Conservation (phyloP, 2,888 invertebrate genomes). For the Calameuta idolon region DNA sequence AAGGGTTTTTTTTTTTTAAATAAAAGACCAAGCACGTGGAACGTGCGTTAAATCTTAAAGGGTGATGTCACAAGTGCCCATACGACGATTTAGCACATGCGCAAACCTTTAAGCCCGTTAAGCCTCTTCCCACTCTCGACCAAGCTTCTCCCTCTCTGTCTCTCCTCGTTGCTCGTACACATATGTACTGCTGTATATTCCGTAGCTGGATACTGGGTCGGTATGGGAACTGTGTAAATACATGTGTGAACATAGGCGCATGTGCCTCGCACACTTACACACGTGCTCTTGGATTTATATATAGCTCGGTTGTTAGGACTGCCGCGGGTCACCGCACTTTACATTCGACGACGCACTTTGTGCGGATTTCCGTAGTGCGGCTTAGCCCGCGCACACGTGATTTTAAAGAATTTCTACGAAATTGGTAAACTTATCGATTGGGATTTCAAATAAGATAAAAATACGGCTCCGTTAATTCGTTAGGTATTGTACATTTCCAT, state of each 20-base stretch:
- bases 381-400: background rate
- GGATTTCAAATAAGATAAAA: no score
- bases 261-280: constrained; percentile 2
- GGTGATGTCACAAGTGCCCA: background rate
- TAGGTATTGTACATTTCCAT: background rate
- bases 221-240: background rate
- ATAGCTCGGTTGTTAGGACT: constrained; percentile 7
- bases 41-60: background rate
- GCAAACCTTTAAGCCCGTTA: background rate
- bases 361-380: background rate
- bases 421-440: background rate
- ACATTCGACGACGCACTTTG: constrained; percentile 2
- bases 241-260: constrained; percentile 1
- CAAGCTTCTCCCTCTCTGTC: constrained; percentile 1
- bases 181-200: background rate
- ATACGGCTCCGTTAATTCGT: background rate
- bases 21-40: background rate
- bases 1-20: background rate
- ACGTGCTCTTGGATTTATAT: constrained; percentile 6
- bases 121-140: background rate
- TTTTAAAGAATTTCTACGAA: background rate
- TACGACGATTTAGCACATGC: background rate
- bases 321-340: constrained; percentile 10
- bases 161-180: background rate
- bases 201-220: background rate